These are phyloP conservation scores for Trochalopteron elliotii DNA, from an alignment of 2,113 vertebrate genomes.

Conservation along the genomic window DNA sequence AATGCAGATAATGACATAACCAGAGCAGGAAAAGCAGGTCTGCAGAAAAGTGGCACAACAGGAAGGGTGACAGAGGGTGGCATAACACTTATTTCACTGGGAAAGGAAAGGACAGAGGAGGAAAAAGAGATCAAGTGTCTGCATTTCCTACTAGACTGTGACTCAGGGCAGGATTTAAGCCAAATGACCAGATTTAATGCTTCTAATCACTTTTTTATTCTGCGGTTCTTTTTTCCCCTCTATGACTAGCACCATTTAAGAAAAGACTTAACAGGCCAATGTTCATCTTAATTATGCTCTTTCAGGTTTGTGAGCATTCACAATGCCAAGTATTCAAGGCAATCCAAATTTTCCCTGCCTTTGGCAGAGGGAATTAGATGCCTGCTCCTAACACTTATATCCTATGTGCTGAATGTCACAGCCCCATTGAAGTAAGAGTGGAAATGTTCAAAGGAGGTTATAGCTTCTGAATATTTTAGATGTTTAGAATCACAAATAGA, in stretches of 20 bases:
- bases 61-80: not conserved
- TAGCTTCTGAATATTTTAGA: not conserved
- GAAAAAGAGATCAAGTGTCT: constrained; percentile 14
- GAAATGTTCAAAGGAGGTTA: not conserved
- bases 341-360: not conserved
- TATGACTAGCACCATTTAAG: constrained; percentile 52
- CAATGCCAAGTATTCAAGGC: constrained; percentile 43
- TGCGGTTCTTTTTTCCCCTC: not conserved
- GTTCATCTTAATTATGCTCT: constrained; percentile 54
- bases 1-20: not conserved
- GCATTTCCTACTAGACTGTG: not conserved
- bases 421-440: not conserved
- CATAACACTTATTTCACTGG: not conserved
- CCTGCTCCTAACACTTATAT: not conserved
- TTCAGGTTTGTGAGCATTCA: not conserved
- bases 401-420: not conserved
- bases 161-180: constrained; percentile 13
- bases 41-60: not conserved
- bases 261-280: not conserved
- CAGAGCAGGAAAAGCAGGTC: not conserved
- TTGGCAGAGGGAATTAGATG: constrained; percentile 8
- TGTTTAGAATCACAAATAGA: not conserved
- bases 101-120: not conserved
- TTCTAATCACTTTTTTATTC: constrained; percentile 41
- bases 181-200: constrained; percentile 17